A percentile compares a stretch with the other conserved stretches of the same genome.
Evolutionary conservation across 2,113 vertebrate species (phyloP).

Genomic region (Fregetta grallaria): DNA sequence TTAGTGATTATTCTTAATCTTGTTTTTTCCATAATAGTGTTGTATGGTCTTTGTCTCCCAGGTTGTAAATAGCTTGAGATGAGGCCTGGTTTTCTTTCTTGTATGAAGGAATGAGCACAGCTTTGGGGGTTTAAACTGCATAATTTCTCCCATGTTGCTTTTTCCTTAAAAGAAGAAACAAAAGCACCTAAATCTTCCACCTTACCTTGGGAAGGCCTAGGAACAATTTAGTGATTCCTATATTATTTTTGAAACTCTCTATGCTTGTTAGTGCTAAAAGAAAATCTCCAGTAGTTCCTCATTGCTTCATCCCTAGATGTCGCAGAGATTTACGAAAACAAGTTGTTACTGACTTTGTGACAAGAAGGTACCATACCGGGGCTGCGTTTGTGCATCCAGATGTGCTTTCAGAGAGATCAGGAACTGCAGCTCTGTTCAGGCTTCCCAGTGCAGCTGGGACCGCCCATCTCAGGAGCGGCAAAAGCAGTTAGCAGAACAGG

Average conservation of each 20-base stretch:
- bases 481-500: not conserved
- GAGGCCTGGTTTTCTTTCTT: not conserved
- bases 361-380: accelerated
- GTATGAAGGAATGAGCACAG: not conserved
- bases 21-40: not conserved
- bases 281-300: not conserved
- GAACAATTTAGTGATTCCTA: not conserved
- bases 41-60: not conserved
- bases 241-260: not conserved
- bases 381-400: not conserved
- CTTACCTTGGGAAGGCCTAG: not conserved
- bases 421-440: not conserved
- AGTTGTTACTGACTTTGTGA: not conserved
- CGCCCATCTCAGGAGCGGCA: not conserved
- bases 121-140: not conserved
- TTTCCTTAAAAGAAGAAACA: not conserved
- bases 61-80: not conserved
- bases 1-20: not conserved
- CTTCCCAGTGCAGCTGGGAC: not conserved
- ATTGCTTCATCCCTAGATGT: not conserved
- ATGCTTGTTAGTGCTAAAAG: not conserved
- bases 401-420: not conserved
- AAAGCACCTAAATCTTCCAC: not conserved
- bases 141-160: not conserved
- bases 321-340: not conserved